Evolutionary conservation across 2,888 invertebrate genomes (phyloP), one percentile per base, ranked within the genome.

Genomic region (Sinodicranocentrus sp.): DNA sequence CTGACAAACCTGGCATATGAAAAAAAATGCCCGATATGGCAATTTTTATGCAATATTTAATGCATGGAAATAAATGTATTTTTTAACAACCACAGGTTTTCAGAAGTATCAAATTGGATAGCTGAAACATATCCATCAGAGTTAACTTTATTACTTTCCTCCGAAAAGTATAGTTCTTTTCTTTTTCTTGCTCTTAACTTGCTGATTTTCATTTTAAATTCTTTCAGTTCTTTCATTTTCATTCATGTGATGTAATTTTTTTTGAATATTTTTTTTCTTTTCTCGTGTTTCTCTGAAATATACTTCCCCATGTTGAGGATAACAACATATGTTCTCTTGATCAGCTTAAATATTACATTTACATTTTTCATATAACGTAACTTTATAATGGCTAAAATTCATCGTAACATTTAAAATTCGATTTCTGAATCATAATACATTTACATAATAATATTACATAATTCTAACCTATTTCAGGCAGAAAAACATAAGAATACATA

Each of bases 101-200:
- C 44, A 52, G 71, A 73, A 61, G 63, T 75, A 75, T 63, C 75
- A 75, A 75, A 75, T 19, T 75, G 75, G 75, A 75, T 75, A 75
- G 28, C 43, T 48, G n/a, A 75, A 73, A 73, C 19, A 71, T 73
- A 75, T 63, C 43, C 61, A 75, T 63, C 75, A 6, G 33, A 44
- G 57, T 75, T 65, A 63, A 17, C 15, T 73, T 61, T 43, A 57
- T 63, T 73, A 44, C 25, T 65, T 75, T 65, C 75, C 19, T 26
- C 61, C 15, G 75, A 75, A 52, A 28, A 63, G 23, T 63, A 63
- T 44, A 73, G 25, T 5, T 61, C 61, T 61, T 57, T 72, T 57
- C 23, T 57, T 70, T 39, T 19, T 52, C 52, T 52, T 10, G n/a
- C 19, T 61, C 44, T 39, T 23, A 44, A 25, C 21, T 21, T 17